Percentiles rank a stretch among this genome's conserved stretches.
phyloP scores from a whole-genome alignment of 2,888 invertebrate species.

The Embidobia sp. region DNA sequence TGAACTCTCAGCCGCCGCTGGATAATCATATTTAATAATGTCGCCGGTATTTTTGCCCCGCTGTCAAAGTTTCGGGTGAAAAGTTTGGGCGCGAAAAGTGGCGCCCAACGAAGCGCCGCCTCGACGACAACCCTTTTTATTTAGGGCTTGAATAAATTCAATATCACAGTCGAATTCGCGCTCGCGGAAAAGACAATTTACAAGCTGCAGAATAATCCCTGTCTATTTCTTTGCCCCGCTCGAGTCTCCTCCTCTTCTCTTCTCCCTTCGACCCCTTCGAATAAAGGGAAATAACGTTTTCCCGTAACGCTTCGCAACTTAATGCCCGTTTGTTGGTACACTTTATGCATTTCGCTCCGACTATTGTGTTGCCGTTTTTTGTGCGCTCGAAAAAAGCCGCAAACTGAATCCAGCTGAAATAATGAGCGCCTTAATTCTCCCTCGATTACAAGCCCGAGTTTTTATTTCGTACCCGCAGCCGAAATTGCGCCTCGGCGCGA shows the following conservation, averaged over 20 bases:
- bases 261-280: background rate
- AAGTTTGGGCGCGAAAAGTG: slow-evolving; percentile 71
- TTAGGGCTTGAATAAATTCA: slow-evolving; percentile 80
- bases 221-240: background rate
- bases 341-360: slow-evolving; percentile 15
- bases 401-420: slow-evolving; percentile 18
- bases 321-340: slow-evolving; percentile 21
- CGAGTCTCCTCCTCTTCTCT: background rate
- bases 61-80: slow-evolving; percentile 74
- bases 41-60: slow-evolving; percentile 77
- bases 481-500: no score
- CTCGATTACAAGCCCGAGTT: no score
- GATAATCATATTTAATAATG: slow-evolving; percentile 80
- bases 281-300: slow-evolving; percentile 28
- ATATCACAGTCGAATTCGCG: slow-evolving; percentile 72
- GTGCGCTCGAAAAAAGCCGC: slow-evolving; percentile 7
- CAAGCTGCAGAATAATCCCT: slow-evolving; percentile 9
- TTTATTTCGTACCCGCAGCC: no score
- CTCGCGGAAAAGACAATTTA: slow-evolving; percentile 38
- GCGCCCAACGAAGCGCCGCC: slow-evolving; percentile 26
- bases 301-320: slow-evolving; percentile 15
- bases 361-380: slow-evolving; percentile 22
- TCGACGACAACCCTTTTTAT: slow-evolving; percentile 81
- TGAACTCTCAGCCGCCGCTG: slow-evolving; percentile 61
- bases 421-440: slow-evolving; percentile 4